phyloP scores from a whole-genome alignment of 2,888 invertebrate genomes.

The Coleophora flavipennella region DNA sequence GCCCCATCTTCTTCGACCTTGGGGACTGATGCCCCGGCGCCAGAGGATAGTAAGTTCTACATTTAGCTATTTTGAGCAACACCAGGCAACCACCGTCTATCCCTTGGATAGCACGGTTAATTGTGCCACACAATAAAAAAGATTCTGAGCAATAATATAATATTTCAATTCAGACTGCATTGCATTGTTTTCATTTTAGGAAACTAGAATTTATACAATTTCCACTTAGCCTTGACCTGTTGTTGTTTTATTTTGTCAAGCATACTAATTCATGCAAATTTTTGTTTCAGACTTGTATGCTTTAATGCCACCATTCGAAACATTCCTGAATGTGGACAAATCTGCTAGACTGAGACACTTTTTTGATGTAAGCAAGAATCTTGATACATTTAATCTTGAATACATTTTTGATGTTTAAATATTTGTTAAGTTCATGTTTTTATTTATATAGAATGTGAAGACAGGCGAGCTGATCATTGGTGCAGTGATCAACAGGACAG shows the following conservation, averaged over 20 bases:
- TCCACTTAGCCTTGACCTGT: too few species aligned
- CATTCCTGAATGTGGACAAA: slow-evolving; percentile 86
- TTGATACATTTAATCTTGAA: too few species aligned
- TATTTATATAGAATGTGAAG: slow-evolving; percentile 70
- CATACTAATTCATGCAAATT: background rate
- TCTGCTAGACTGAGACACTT: slow-evolving; percentile 84
- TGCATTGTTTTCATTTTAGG: too few species aligned
- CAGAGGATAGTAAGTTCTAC: slow-evolving; percentile 68
- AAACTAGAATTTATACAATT: too few species aligned
- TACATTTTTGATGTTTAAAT: too few species aligned
- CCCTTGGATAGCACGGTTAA: too few species aligned
- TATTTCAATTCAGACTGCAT: too few species aligned
- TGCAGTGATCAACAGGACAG: slow-evolving; percentile 81
- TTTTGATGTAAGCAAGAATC: slow-evolving; percentile 77
- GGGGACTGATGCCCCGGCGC: slow-evolving; percentile 60
- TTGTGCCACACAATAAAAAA: too few species aligned
- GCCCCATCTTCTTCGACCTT: slow-evolving; percentile 61
- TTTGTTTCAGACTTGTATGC: slow-evolving; percentile 79
- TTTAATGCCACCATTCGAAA: slow-evolving; percentile 89
- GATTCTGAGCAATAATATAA: too few species aligned
- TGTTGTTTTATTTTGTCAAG: too few species aligned
- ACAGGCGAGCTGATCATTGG: slow-evolving; percentile 87
- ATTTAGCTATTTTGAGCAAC: background rate
- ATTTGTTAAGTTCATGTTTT: background rate
- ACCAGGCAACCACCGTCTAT: too few species aligned